Conservation (phyloP, 1,140 invertebrate genomes). For the Arion vulgaris region DNA sequence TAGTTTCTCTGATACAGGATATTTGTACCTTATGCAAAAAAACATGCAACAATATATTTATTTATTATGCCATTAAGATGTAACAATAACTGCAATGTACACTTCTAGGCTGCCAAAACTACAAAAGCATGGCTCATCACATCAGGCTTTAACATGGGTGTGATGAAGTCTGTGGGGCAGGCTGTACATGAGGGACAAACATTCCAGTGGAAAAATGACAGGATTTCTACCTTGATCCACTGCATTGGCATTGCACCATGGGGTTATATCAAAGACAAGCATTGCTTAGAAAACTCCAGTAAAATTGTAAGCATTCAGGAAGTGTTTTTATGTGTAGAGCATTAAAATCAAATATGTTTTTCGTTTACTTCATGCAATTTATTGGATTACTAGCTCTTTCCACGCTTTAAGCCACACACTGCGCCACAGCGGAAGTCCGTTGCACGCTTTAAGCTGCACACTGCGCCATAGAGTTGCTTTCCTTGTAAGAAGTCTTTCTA, state of each 20-base stretch:
- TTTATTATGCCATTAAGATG: too few relatives aligned
- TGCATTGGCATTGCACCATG: constrained; percentile 95
- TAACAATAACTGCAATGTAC: too few relatives aligned
- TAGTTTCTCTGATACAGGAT: too few relatives aligned
- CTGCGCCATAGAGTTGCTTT: too few relatives aligned
- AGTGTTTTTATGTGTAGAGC: background rate
- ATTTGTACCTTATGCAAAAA: too few relatives aligned
- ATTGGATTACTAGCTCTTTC: too few relatives aligned
- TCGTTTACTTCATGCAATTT: background rate
- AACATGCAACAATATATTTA: too few relatives aligned
- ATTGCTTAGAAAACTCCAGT: constrained; percentile 82
- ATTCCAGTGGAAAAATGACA: constrained; percentile 63
- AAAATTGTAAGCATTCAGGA: constrained; percentile 40
- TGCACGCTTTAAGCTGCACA: too few relatives aligned
- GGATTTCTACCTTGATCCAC: constrained; percentile 61
- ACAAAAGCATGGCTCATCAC: constrained; percentile 98
- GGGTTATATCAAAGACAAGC: constrained; percentile 95
- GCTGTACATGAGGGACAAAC: constrained; percentile 77
- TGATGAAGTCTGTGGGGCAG: constrained; percentile 70
- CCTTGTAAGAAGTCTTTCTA: too few relatives aligned
- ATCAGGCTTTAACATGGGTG: constrained; percentile 94
- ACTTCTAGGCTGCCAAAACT: constrained; percentile 90
- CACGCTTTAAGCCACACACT: too few relatives aligned
- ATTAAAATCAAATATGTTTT: background rate
- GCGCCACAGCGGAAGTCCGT: too few relatives aligned